These are phyloP conservation scores for Drosophila anomelani DNA, from an alignment of 2,888 invertebrate genomes.

Conservation along the genomic window DNA sequence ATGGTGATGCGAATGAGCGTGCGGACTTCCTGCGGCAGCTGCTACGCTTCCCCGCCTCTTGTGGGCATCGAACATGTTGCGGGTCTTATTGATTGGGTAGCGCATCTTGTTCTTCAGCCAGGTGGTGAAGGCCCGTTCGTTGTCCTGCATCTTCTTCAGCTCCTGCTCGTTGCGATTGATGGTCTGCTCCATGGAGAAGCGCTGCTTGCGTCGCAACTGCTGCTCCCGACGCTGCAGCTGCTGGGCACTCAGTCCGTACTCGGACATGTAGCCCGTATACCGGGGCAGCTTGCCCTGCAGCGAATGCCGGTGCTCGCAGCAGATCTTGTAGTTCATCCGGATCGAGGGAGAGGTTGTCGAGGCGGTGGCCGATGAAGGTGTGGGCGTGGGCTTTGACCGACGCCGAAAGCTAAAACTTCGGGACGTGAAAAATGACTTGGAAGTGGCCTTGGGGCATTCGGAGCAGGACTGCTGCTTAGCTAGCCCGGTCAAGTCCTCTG, in stretches of 20 bases:
- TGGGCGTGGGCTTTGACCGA: slow-evolving; percentile 50
- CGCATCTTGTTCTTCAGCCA: slow-evolving; percentile 86
- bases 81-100: slow-evolving; percentile 83
- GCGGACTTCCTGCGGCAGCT: slow-evolving; percentile 48
- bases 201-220: slow-evolving; percentile 81
- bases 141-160: slow-evolving; percentile 85
- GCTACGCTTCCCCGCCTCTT: slow-evolving; percentile 54
- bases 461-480: background rate
- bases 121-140: slow-evolving; percentile 86
- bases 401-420: slow-evolving; percentile 80
- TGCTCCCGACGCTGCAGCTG: slow-evolving; percentile 85
- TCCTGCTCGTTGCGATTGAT: slow-evolving; percentile 84
- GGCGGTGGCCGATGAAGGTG: slow-evolving; percentile 29
- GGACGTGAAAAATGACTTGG: slow-evolving; percentile 65
- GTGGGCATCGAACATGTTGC: slow-evolving; percentile 84
- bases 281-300: slow-evolving; percentile 85
- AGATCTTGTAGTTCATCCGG: slow-evolving; percentile 83
- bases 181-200: slow-evolving; percentile 74
- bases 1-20: background rate
- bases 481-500: slow-evolving; percentile 1
- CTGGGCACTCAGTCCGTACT: slow-evolving; percentile 86
- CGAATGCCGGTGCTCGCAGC: slow-evolving; percentile 84
- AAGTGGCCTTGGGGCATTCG: slow-evolving; percentile 40
- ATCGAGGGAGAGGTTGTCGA: slow-evolving; percentile 48
- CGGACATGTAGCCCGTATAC: slow-evolving; percentile 86